Base-by-base conservation (phyloP, 2,113 vertebrate species). In the Albula glossodonta region DNA sequence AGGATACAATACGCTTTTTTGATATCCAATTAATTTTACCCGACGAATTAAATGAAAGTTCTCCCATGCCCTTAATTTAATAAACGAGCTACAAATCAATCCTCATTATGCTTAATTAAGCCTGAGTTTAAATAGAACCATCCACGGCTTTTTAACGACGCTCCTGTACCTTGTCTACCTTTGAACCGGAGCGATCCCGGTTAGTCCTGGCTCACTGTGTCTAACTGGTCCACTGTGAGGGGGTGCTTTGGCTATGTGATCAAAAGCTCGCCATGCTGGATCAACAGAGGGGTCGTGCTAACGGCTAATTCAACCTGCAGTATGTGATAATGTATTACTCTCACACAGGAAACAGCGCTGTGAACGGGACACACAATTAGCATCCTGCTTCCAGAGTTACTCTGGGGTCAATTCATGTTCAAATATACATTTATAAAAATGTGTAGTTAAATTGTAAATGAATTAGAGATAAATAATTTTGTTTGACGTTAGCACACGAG, bases 251-350 rank as follows among this genome's bases (percentile, higher is more conserved):
- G 83, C 82, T 88, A 80, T 88, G 88, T 79, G 89, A 86, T 77
- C 86, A 84, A 83, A 66, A 85, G 84, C 89, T 80, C 86, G 77
- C 88, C 80, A 90, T 88, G 88, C 87, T 82, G 88, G 83, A 89
- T 85, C 87, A 91, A 91, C 92, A 91, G 89, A 93, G 88, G 93
- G 70, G 88, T 87, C 86, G 90, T 89, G 91, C 93, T 93, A 93
- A 90, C 88, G 83, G 78, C 84, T 89, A 90, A 92, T 93, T 92
- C 87, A 91, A 87, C 50, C 88, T 90, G 90, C 90, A 92, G 90
- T 88, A 83, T 49, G 74, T 90, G 91, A 91, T 92, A 91, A 93
- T 94, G 91, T 93, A 91, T 90, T 88, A 85, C 87, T 41, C 31
- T 31, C n/a, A 74, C 7, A 12, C 70, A 31, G 70, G 31, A 74